Percentiles rank a stretch among this genome's conserved stretches.
Conservation (phyloP, 2,888 invertebrate genomes). For the Drosophila macrospina region DNA sequence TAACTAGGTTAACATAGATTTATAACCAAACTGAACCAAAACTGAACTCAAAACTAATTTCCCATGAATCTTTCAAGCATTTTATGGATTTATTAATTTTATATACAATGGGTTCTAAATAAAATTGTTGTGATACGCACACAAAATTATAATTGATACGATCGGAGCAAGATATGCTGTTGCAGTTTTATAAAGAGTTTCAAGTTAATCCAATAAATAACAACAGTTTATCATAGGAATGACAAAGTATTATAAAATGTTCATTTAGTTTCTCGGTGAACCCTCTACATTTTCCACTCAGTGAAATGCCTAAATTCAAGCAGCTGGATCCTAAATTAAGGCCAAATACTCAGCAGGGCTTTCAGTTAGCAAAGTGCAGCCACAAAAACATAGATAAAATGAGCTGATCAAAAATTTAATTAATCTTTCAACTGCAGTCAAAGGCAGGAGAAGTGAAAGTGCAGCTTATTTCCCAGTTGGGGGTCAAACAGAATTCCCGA, state of each 20-base stretch:
- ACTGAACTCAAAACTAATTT: no score
- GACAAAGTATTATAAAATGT: neutral
- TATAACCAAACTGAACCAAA: neutral
- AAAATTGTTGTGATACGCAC: neutral
- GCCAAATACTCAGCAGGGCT: neutral
- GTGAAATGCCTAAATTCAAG: neutral
- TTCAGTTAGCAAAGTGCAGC: slow-evolving; percentile 4
- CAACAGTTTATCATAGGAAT: no score
- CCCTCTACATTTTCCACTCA: neutral
- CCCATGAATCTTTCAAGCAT: neutral
- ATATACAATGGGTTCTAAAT: no score
- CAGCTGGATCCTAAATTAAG: neutral
- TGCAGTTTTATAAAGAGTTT: no score
- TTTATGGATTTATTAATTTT: no score
- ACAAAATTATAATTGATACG: neutral
- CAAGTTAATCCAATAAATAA: no score
- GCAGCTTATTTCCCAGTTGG: slow-evolving; percentile 40
- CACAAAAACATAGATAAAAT: slow-evolving; percentile 27
- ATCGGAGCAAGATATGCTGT: no score
- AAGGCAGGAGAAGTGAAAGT: slow-evolving; percentile 61
- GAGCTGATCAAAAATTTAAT: slow-evolving; percentile 75
- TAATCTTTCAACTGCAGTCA: slow-evolving; percentile 64
- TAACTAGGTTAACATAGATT: neutral
- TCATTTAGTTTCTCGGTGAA: neutral
- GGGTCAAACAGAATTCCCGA: slow-evolving; percentile 42